Conservation (phyloP, 2,797 vertebrate species). For the Esox masquinongy region DNA sequence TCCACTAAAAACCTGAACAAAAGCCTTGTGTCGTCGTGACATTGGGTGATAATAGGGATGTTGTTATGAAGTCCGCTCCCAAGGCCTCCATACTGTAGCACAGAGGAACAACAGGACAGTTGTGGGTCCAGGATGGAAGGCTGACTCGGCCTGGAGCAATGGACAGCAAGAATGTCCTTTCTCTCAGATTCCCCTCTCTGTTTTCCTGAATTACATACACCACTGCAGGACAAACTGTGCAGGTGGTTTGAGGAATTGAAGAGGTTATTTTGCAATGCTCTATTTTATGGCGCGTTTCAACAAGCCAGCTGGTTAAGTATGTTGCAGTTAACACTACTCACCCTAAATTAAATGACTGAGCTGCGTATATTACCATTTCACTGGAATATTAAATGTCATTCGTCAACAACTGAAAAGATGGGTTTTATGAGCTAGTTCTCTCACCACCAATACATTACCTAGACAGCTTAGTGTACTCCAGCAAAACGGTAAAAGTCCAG, state of each 20-base stretch:
- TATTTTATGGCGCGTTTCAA: too few relatives aligned
- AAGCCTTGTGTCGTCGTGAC: conserved; percentile 70
- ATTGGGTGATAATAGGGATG: conserved; percentile 48
- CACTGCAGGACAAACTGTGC: too few relatives aligned
- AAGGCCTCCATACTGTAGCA: conserved; percentile 49
- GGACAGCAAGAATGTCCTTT: conserved; percentile 34
- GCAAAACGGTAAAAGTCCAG: too few relatives aligned
- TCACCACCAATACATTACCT: too few relatives aligned
- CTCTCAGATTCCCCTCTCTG: conserved; percentile 26
- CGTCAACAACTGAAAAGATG: background rate
- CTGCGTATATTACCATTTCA: too few relatives aligned
- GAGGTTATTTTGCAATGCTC: too few relatives aligned
- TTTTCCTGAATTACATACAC: background rate
- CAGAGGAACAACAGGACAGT: conserved; percentile 64
- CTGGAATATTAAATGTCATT: background rate
- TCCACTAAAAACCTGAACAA: conserved; percentile 74
- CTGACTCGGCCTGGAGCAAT: conserved; percentile 23
- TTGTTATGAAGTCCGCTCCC: conserved; percentile 66
- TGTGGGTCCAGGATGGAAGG: conserved; percentile 64
- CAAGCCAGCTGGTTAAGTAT: too few relatives aligned
- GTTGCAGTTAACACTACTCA: too few relatives aligned
- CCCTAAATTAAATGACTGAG: too few relatives aligned
- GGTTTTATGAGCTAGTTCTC: too few relatives aligned
- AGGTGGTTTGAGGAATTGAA: too few relatives aligned
- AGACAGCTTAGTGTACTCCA: too few relatives aligned